Percentiles rank a stretch among this genome's conserved stretches.
These are phyloP conservation scores for Nephrotoma appendiculata DNA, from an alignment of 2,888 invertebrate species.

Conservation along the genomic window DNA sequence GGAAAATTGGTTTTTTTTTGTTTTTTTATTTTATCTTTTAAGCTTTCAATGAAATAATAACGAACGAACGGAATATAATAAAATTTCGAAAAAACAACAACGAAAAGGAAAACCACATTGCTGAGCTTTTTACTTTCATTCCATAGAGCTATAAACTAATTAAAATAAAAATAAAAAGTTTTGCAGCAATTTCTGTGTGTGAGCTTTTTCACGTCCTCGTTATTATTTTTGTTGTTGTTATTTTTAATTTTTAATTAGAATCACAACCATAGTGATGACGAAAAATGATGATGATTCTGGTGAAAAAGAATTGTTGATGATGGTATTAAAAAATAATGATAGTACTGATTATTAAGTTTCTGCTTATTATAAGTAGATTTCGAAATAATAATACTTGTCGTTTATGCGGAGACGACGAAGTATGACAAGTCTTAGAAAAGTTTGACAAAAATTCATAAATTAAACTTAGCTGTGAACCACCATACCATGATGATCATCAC, in stretches of 20 bases:
- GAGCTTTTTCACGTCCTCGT: neutral
- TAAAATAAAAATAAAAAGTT: neutral
- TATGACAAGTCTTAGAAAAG: neutral
- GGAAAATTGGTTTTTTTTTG: neutral
- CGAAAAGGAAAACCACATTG: neutral
- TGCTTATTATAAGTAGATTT: neutral
- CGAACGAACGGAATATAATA: neutral
- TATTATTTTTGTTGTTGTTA: neutral
- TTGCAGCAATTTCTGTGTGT: neutral
- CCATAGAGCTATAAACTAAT: neutral
- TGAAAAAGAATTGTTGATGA: neutral
- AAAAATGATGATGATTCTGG: neutral
- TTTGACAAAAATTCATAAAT: neutral
- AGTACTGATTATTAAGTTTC: neutral
- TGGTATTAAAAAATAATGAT: neutral
- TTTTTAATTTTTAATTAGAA: neutral
- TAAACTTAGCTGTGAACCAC: neutral
- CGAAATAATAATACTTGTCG: neutral
- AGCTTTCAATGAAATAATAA: neutral
- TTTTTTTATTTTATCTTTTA: neutral
- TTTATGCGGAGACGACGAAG: neutral
- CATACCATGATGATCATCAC: neutral
- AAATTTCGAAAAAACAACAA: neutral
- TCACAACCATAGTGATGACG: neutral
- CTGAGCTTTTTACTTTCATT: neutral